Conservation (phyloP, 2,113 vertebrate species). For the Stigmatopora nigra region DNA sequence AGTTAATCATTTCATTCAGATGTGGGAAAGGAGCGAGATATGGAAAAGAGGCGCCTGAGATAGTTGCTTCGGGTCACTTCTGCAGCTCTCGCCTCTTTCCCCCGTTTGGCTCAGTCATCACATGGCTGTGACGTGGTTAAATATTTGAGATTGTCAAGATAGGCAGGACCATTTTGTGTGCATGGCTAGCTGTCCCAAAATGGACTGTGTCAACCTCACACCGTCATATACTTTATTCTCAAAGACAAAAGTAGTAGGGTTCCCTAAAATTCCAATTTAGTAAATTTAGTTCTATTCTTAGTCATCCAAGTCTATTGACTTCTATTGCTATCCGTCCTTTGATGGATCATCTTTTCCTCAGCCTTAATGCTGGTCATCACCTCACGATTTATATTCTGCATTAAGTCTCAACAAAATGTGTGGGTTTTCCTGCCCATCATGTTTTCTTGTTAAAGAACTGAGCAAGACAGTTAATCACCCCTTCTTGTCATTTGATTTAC, state of each 20-base stretch:
- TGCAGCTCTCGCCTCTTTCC: too few species aligned
- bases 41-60: too few species aligned
- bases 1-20: too few species aligned
- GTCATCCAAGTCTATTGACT: not conserved
- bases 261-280: not conserved
- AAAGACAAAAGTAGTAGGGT: not conserved
- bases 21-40: too few species aligned
- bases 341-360: not conserved
- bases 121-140: too few species aligned
- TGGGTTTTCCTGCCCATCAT: not conserved
- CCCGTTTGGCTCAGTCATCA: too few species aligned
- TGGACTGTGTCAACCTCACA: not conserved
- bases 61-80: too few species aligned
- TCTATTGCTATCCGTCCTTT: not conserved
- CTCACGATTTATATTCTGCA: not conserved
- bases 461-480: not conserved
- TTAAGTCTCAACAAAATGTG: not conserved
- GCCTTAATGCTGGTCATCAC: not conserved
- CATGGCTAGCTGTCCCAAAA: not conserved
- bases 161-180: too few species aligned
- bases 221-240: not conserved
- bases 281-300: not conserved
- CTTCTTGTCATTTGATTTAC: slow-evolving; percentile 1
- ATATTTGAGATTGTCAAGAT: too few species aligned
- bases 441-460: not conserved